Conservation (phyloP, 2,888 invertebrate genomes). For the Dendrolimus pini region DNA sequence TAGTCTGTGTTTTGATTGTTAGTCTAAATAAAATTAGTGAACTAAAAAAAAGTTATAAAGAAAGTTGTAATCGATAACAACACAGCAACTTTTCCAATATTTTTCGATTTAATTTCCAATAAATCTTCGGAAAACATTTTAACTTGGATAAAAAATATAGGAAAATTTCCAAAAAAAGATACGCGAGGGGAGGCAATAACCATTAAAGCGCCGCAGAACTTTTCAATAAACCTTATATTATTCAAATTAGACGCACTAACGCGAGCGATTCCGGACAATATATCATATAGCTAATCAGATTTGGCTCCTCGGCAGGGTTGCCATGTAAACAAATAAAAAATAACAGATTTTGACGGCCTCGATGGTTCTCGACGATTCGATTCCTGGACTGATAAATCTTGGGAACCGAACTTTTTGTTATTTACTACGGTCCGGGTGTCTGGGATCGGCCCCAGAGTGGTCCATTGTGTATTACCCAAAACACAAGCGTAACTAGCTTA, state of each 20-base stretch:
- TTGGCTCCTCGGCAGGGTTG: constrained; percentile 11
- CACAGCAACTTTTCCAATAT: neutral
- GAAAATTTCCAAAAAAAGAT: constrained; percentile 8
- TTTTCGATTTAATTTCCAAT: neutral
- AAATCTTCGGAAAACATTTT: neutral
- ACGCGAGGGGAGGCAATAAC: constrained; percentile 61
- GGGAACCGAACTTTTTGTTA: too few relatives aligned
- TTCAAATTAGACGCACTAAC: constrained; percentile 72
- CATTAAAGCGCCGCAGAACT: constrained; percentile 68
- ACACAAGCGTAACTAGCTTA: too few relatives aligned
- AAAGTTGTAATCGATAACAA: neutral
- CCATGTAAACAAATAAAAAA: neutral
- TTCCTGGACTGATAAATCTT: too few relatives aligned
- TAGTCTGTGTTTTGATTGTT: too few relatives aligned
- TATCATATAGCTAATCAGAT: constrained; percentile 56
- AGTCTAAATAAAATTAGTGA: too few relatives aligned
- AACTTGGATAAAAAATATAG: constrained; percentile 30
- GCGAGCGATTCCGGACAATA: constrained; percentile 64
- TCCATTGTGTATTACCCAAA: too few relatives aligned
- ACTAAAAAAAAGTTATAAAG: too few relatives aligned
- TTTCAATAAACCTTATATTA: constrained; percentile 77
- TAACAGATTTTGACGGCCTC: too few relatives aligned
- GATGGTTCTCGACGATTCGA: too few relatives aligned
- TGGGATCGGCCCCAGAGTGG: too few relatives aligned
- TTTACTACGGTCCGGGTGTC: too few relatives aligned